These are phyloP conservation scores for Octopus sinensis DNA, from an alignment of 1,140 invertebrate genomes.

Conservation along the genomic window DNA sequence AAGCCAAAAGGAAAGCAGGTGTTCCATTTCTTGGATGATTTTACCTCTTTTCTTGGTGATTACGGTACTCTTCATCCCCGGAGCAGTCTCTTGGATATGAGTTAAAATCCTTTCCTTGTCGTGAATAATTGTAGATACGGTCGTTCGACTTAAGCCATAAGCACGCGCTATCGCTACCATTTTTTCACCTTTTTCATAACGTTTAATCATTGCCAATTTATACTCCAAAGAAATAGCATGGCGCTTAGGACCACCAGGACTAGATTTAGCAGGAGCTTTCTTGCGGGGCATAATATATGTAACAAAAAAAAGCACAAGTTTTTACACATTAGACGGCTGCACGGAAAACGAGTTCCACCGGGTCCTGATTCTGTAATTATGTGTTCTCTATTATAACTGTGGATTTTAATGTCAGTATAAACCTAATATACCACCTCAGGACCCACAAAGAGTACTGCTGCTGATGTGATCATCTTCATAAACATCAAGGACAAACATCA, in stretches of 20 bases:
- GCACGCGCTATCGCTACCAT: not conserved
- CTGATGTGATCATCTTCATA: too few species aligned
- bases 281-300: too few species aligned
- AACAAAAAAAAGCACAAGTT: too few species aligned
- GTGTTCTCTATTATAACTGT: too few species aligned
- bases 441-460: too few species aligned
- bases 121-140: not conserved
- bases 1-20: not conserved
- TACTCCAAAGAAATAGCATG: not conserved
- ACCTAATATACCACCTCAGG: too few species aligned
- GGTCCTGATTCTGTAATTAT: too few species aligned
- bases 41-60: not conserved
- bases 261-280: too few species aligned
- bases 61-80: not conserved
- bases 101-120: not conserved
- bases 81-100: not conserved
- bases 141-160: not conserved
- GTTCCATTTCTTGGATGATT: not conserved
- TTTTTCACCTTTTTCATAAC: not conserved
- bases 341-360: too few species aligned
- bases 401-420: too few species aligned
- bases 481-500: too few species aligned
- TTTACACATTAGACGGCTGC: too few species aligned
- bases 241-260: not conserved
- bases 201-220: not conserved